phyloP scores from a whole-genome alignment of 2,113 vertebrate genomes.

The Oriolus oriolus region DNA sequence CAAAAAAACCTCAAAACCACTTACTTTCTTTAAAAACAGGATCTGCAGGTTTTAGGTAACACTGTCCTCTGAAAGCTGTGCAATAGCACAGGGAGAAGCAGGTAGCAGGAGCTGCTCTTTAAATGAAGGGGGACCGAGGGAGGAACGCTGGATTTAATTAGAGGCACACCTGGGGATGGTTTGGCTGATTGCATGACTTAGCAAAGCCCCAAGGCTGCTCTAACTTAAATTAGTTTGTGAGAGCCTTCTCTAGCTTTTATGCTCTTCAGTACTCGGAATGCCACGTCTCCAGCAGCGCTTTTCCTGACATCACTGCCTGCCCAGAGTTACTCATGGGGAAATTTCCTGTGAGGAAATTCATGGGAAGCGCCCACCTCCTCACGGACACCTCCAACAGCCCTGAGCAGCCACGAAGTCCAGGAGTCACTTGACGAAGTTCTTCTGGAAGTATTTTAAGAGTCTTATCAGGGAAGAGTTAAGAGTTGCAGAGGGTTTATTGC shows the following conservation, averaged over 20 bases:
- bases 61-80: background rate
- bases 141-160: background rate
- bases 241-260: background rate
- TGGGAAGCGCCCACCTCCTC: background rate
- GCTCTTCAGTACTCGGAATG: background rate
- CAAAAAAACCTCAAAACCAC: rapidly evolving
- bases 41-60: background rate
- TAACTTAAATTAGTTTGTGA: background rate
- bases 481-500: background rate
- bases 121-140: rapidly evolving
- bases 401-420: background rate
- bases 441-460: background rate
- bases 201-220: background rate
- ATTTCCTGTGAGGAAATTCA: background rate
- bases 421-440: background rate
- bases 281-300: background rate
- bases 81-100: rapidly evolving
- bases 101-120: background rate
- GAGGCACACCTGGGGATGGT: background rate
- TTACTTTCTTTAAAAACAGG: background rate
- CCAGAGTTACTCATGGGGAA: background rate
- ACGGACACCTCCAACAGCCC: background rate
- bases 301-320: background rate
- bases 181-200: background rate
- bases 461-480: background rate